Base-by-base conservation (phyloP, 2,888 invertebrate genomes). In the Carpatolechia fugitivella region DNA sequence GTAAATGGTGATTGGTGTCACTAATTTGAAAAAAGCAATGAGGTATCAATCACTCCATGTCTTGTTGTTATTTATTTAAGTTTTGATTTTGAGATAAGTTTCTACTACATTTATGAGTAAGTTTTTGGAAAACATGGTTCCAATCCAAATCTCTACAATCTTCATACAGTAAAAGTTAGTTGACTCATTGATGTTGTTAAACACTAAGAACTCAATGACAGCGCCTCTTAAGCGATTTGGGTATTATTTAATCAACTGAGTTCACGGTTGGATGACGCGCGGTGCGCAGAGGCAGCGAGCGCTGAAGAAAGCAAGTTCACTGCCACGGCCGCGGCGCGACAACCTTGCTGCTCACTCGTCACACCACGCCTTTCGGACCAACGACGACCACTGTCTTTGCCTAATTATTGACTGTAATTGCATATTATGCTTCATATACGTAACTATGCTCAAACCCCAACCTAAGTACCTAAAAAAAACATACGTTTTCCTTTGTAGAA, bases 281-380 rank as follows among this genome's bases (percentile, higher is more conserved):
- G 64, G 65, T 44, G 44, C 72, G 70, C 70, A 68, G 68, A 65
- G 71, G 69, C 70, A 68, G 64, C 62, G 66, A 64, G 62, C 56
- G 63, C 44, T 68, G 76, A 84, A 86, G 88, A 86, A 87, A 88
- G 87, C 85, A 88, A 89, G 89, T 89, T 90, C 90, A 90, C 80
- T 89, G 89, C 85, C 89, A 89, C 80, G 89, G 89, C 74, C 87
- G 71, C 61, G 71, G 76, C 76, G 79, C 86, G 86, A 85, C 89
- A 85, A 85, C 87, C 87, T 87, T 83, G 83, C 13, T 35, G 33
- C 40, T 14, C n/a, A 50, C 29, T 33, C 31, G 11, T 14, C n/a
- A 50, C 55, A 41, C 52, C 55, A 50, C 55, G 41, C 44, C 44
- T 30, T 31, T 13, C 41, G 10, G 16, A 20, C 35, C 29, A n/a